These are phyloP conservation scores for Leptinotarsa rubiginosa DNA, from an alignment of 2,888 invertebrate genomes.

Conservation along the genomic window DNA sequence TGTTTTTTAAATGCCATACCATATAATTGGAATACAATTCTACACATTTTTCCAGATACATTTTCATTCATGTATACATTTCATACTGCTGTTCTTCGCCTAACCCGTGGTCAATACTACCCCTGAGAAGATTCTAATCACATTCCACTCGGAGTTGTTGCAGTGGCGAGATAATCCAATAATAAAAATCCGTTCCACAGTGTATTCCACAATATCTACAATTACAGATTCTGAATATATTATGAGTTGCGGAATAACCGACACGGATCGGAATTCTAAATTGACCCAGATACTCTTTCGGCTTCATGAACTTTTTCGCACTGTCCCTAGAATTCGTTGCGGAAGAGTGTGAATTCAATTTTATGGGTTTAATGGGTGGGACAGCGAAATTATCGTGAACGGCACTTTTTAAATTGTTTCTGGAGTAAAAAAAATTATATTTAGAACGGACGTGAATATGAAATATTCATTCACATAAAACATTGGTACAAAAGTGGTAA, in stretches of 20 bases:
- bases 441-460: no score
- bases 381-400: no score
- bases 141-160: background rate
- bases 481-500: no score
- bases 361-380: no score
- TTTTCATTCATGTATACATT: no score
- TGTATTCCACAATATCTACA: constrained; percentile 11
- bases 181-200: constrained; percentile 8
- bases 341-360: no score
- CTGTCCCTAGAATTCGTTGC: background rate
- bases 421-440: no score
- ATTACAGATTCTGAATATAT: constrained; percentile 18
- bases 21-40: no score
- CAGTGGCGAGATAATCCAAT: background rate
- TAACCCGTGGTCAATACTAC: background rate
- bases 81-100: background rate
- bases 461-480: no score
- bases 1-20: no score
- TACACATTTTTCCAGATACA: no score
- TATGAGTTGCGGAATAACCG: background rate
- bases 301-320: background rate
- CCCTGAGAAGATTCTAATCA: constrained; percentile 1
- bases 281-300: background rate
- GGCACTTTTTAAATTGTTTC: no score
- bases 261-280: background rate